These are phyloP conservation scores for Ricordea florida DNA, from an alignment of 92 coral and sea anemone genomes.

Conservation along the genomic window DNA sequence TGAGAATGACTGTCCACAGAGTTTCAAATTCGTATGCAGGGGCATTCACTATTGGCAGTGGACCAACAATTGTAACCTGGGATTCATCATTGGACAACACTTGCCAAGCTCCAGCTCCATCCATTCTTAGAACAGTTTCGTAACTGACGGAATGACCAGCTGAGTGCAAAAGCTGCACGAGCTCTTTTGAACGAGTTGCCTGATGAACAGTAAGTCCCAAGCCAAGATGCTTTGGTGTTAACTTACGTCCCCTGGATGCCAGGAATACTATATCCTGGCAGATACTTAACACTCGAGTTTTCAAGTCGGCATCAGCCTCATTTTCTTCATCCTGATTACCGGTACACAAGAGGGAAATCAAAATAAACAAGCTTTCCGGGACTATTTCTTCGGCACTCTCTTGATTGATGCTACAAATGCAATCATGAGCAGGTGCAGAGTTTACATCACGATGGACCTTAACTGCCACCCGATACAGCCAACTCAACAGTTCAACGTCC, in stretches of 20 bases:
- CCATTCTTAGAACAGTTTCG: slow-evolving; percentile 62
- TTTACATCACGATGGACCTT: slow-evolving; percentile 53
- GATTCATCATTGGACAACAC: slow-evolving; percentile 3
- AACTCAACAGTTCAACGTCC: slow-evolving; percentile 60
- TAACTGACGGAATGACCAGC: slow-evolving; percentile 67
- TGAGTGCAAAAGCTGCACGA: slow-evolving; percentile 56
- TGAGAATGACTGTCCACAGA: slow-evolving; percentile 47
- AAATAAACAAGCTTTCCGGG: slow-evolving; percentile 32
- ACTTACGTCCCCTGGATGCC: slow-evolving; percentile 54
- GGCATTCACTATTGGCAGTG: slow-evolving; percentile 69
- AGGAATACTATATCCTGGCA: slow-evolving; percentile 65
- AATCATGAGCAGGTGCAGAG: slow-evolving; percentile 14
- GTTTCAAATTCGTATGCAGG: slow-evolving; percentile 58
- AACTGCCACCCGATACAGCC: slow-evolving; percentile 58
- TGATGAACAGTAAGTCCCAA: slow-evolving; percentile 75
- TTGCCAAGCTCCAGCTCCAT: slow-evolving; percentile 71
- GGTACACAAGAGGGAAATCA: slow-evolving; percentile 40
- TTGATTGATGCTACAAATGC: slow-evolving; percentile 16
- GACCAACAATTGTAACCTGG: slow-evolving; percentile 61
- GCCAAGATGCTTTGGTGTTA: slow-evolving; percentile 67
- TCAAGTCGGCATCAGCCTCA: slow-evolving; percentile 21
- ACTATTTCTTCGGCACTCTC: slow-evolving; percentile 42
- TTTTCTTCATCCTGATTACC: slow-evolving; percentile 24
- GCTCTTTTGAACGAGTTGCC: slow-evolving; percentile 72
- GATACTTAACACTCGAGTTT: slow-evolving; percentile 51